Conservation (phyloP, 1,140 invertebrate species). For the Protaetia brevitarsis region DNA sequence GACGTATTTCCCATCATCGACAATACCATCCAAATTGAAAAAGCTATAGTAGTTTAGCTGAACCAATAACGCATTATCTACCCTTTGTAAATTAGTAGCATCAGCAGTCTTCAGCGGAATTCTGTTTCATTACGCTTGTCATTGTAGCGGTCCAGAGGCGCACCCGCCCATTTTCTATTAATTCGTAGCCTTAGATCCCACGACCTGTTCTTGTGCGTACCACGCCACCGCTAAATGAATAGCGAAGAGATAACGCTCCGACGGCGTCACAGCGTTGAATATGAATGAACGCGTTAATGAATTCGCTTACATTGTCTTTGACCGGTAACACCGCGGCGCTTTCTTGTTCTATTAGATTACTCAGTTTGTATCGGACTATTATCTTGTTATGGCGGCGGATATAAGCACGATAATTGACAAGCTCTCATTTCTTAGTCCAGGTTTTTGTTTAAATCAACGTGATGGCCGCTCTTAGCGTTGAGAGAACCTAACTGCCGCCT, state of each 20-base stretch:
- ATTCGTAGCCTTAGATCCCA: conserved; percentile 17
- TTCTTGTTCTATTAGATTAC: conserved; percentile 16
- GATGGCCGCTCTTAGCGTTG: too few relatives aligned
- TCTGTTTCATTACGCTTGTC: not conserved
- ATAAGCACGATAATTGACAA: not conserved
- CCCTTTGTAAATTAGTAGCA: not conserved
- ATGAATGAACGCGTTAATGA: conserved; percentile 28
- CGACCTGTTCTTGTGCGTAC: conserved; percentile 19
- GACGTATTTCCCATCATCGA: too few relatives aligned
- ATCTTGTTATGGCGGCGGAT: not conserved
- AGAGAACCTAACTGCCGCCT: too few relatives aligned
- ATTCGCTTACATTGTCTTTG: conserved; percentile 27
- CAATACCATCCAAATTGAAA: too few relatives aligned
- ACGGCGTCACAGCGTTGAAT: conserved; percentile 19
- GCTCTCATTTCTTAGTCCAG: not conserved
- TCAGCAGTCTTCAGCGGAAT: not conserved
- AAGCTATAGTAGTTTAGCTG: too few relatives aligned
- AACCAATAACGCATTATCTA: too few relatives aligned
- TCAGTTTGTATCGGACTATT: conserved; percentile 12
- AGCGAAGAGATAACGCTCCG: conserved; percentile 6
- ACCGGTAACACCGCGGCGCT: conserved; percentile 21
- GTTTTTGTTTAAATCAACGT: too few relatives aligned
- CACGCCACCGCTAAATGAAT: not conserved
- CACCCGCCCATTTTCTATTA: not conserved
- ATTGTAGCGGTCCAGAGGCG: not conserved